Conservation (phyloP, 2,797 vertebrate genomes). For the Gymnothorax reevesii region DNA sequence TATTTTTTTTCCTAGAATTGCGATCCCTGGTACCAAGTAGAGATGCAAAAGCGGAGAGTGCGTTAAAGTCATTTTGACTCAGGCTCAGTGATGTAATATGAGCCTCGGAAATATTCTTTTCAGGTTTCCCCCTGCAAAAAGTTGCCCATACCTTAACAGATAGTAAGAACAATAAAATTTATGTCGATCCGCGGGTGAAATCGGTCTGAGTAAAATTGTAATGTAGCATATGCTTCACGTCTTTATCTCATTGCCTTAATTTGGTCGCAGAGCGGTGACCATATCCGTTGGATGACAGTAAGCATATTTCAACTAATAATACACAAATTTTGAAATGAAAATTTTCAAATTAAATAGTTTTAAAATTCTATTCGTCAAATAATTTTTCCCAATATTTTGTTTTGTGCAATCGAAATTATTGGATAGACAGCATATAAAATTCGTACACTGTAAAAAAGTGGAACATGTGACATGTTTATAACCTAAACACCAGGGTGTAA, state of each 20-base stretch:
- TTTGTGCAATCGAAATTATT: neutral
- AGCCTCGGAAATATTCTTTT: neutral
- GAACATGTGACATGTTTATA: too few relatives aligned
- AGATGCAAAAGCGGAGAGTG: too few relatives aligned
- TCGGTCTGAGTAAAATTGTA: slow-evolving; percentile 18
- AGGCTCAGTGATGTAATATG: neutral
- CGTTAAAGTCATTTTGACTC: neutral
- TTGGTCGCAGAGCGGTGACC: neutral
- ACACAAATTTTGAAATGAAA: too few relatives aligned
- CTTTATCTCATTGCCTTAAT: slow-evolving; percentile 13
- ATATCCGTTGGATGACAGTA: too few relatives aligned
- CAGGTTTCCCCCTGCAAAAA: slow-evolving; percentile 6
- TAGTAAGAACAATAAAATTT: neutral
- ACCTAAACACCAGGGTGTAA: too few relatives aligned
- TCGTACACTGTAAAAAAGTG: neutral
- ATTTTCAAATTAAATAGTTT: neutral
- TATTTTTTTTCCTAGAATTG: too few relatives aligned
- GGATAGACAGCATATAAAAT: neutral
- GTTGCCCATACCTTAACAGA: slow-evolving; percentile 7
- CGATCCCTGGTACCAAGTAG: neutral
- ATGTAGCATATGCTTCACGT: neutral
- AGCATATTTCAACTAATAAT: too few relatives aligned
- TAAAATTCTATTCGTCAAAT: neutral
- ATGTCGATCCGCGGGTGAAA: slow-evolving; percentile 6
- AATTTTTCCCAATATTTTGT: neutral